Base-by-base conservation (phyloP, 2,113 vertebrate species). In the Nothocercus julius region DNA sequence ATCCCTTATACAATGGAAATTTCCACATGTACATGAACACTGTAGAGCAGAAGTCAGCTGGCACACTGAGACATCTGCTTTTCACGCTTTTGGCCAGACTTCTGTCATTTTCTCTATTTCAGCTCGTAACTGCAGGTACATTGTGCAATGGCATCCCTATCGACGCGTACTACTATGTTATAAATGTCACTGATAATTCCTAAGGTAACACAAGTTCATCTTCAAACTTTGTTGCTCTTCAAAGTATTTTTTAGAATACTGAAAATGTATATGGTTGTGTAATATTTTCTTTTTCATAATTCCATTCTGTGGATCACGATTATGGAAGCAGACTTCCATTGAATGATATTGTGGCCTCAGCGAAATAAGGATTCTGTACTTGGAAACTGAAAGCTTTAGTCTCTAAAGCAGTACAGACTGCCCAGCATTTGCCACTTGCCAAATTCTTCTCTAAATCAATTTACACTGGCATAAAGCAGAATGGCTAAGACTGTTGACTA, bases 391-490 rank as follows among this genome's bases (percentile, higher is more conserved):
- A 92, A 82, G 13, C 34, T 94, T 87, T 74, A 58, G 8, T 36
- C 59, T 85, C 32, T 54, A 80, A 59, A 22, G 47, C 6, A 15
- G 28, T 64, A 64, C 38, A 74, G 34, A 30, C 44, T 74, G 27
- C 28, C 76, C 75, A 61, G 61, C 64, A 74, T 30, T 77, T 44
- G n/a, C 61, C 18, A 78, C n/a, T 81, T 49, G 42, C 61, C 18
- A 22, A 64, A 72, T 63, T 73, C 28, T 73, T 81, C 67, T 68
- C 64, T 73, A 81, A 82, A 67, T 87, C 66, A 67, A 45, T 81
- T 87, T 90, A 87, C 24, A 77, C 32, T n/a, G 44, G 14, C 36
- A 59, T 32, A 90, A 87, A 91, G 61, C 91, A 91, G 84, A 58
- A 88, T 54, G 66, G 84, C 21, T 78, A 64, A 85, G 82, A 91